A percentile compares a stretch with the other conserved stretches of the same genome.
Evolutionary conservation across 2,113 vertebrate species (phyloP).

Genomic region (Scytalopus superciliaris): DNA sequence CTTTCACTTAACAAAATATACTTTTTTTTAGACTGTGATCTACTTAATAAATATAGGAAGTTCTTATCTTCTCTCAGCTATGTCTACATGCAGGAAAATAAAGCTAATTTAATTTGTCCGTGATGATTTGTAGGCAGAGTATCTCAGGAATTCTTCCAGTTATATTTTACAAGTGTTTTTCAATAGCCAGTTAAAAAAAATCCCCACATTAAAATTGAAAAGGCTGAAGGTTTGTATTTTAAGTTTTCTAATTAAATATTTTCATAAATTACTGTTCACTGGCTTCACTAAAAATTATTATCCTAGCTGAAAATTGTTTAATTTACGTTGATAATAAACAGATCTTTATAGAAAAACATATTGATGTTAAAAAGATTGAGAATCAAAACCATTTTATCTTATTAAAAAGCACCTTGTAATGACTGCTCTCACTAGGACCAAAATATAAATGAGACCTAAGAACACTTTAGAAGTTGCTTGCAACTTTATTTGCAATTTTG

Average conservation of each 20-base stretch:
- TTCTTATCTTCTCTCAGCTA: background rate
- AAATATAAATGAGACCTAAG: background rate
- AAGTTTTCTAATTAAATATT: background rate
- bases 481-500: background rate
- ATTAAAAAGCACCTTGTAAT: background rate
- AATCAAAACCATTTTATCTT: background rate
- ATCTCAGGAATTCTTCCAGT: background rate
- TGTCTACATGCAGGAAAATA: background rate
- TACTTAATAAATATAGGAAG: background rate
- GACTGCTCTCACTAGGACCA: background rate
- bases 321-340: background rate
- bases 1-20: background rate
- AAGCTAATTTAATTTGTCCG: background rate
- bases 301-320: background rate
- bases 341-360: background rate
- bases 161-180: background rate
- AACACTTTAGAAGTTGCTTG: constrained; percentile 3
- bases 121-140: background rate
- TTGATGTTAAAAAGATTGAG: background rate
- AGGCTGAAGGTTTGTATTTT: background rate
- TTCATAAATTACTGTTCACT: background rate
- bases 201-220: background rate
- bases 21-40: background rate
- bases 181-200: background rate
- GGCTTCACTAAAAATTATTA: background rate